Conservation (phyloP, 2,888 invertebrate species). For the Drosophila phalerata region DNA sequence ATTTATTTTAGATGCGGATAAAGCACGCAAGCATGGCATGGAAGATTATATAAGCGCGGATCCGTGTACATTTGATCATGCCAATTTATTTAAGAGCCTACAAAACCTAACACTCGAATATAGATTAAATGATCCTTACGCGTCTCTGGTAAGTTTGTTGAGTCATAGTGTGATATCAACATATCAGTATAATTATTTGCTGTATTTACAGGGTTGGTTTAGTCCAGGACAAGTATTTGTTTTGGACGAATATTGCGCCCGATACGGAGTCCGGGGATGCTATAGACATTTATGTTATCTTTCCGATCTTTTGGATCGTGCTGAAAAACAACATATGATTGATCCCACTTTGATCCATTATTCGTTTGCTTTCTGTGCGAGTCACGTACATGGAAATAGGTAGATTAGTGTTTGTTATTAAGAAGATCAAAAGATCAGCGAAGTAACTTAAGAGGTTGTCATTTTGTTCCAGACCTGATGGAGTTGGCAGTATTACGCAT, state of each 20-base stretch:
- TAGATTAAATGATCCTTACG: constrained; percentile 98
- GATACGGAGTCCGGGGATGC: constrained; percentile 98
- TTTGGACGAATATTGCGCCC: constrained; percentile 98
- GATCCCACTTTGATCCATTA: constrained; percentile 99
- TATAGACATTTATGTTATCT: constrained; percentile 98
- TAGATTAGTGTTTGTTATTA: constrained; percentile 83
- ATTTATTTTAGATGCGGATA: constrained; percentile 84
- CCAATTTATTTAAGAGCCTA: constrained; percentile 94
- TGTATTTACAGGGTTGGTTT: constrained; percentile 95
- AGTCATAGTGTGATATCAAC: too few relatives aligned
- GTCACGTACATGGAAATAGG: constrained; percentile 99
- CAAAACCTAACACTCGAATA: constrained; percentile 98
- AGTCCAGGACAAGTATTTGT: constrained; percentile 99
- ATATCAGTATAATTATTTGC: neutral
- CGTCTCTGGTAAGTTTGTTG: constrained; percentile 92
- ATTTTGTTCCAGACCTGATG: constrained; percentile 92
- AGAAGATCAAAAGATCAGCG: neutral
- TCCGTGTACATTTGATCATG: constrained; percentile 98
- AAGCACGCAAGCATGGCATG: constrained; percentile 99
- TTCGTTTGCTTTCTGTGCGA: constrained; percentile 99
- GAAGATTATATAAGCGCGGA: constrained; percentile 99
- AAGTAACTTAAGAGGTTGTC: too few relatives aligned
- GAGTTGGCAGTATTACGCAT: constrained; percentile 98
- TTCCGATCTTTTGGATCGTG: constrained; percentile 96
- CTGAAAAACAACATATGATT: constrained; percentile 97